These are phyloP conservation scores for Aix galericulata DNA, from an alignment of 2,113 vertebrate genomes.

Conservation along the genomic window DNA sequence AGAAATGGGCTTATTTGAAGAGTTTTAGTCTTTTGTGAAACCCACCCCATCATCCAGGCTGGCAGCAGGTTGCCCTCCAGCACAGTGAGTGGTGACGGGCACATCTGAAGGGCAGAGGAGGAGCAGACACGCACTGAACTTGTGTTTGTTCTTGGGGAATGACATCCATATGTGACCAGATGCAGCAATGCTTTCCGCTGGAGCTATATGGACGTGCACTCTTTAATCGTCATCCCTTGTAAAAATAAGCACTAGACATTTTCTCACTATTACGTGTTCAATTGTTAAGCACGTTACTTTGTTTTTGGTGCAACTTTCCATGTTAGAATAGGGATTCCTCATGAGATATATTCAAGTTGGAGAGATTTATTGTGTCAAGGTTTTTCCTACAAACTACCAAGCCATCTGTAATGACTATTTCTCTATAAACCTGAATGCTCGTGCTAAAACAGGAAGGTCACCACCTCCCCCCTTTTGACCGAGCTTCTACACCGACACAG, in stretches of 20 bases:
- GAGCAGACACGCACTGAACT: background rate
- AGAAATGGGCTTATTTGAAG: background rate
- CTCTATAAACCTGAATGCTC: background rate
- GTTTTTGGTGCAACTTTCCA: background rate
- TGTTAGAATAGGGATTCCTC: background rate
- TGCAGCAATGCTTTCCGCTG: background rate
- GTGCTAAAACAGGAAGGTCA: background rate
- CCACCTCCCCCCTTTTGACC: background rate
- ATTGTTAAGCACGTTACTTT: rapidly evolving
- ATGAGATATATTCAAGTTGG: background rate
- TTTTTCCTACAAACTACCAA: background rate
- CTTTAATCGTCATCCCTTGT: background rate
- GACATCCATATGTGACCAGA: background rate
- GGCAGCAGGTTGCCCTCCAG: background rate
- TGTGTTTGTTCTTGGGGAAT: background rate
- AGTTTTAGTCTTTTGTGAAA: background rate
- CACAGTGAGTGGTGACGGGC: background rate
- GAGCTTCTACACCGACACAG: background rate
- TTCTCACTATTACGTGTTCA: background rate
- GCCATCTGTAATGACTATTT: background rate
- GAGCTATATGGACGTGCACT: background rate
- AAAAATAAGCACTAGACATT: background rate
- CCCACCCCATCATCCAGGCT: background rate
- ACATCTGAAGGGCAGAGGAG: background rate
- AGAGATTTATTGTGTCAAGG: slow-evolving; percentile 28